Evolutionary conservation across 2,888 invertebrate genomes (phyloP).

Genomic region (Cenopis cana): DNA sequence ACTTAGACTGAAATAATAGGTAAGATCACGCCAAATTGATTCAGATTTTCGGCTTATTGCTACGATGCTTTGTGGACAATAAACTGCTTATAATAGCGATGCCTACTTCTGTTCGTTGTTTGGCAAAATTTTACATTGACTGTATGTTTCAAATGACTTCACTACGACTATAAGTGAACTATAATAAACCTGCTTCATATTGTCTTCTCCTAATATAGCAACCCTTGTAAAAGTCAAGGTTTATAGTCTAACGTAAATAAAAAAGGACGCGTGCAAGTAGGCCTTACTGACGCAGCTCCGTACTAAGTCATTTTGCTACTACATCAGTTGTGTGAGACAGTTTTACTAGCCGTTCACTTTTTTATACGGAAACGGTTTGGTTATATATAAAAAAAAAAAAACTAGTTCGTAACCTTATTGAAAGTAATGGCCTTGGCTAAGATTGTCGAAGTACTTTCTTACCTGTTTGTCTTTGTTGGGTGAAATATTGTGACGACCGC

Average conservation of each 20-base stretch:
- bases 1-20: slow-evolving; percentile 43
- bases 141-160: too few relatives aligned
- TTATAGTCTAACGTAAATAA: slow-evolving; percentile 30
- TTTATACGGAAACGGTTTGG: slow-evolving; percentile 32
- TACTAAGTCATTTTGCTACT: slow-evolving; percentile 34
- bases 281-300: slow-evolving; percentile 16
- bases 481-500: too few relatives aligned
- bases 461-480: neutral
- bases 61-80: slow-evolving; percentile 16
- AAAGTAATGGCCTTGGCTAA: neutral
- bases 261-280: slow-evolving; percentile 23
- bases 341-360: slow-evolving; percentile 40
- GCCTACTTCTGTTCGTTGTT: neutral
- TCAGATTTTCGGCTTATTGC: slow-evolving; percentile 33
- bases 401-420: slow-evolving; percentile 1
- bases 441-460: neutral
- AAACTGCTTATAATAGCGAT: slow-evolving; percentile 11
- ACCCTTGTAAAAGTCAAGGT: slow-evolving; percentile 26
- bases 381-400: slow-evolving; percentile 30
- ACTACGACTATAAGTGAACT: neutral
- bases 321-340: slow-evolving; percentile 23
- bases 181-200: neutral
- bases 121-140: neutral
- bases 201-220: slow-evolving; percentile 3
- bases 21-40: slow-evolving; percentile 40